Conservation (phyloP, 1,140 invertebrate species). For the Trichonephila inaurata region DNA sequence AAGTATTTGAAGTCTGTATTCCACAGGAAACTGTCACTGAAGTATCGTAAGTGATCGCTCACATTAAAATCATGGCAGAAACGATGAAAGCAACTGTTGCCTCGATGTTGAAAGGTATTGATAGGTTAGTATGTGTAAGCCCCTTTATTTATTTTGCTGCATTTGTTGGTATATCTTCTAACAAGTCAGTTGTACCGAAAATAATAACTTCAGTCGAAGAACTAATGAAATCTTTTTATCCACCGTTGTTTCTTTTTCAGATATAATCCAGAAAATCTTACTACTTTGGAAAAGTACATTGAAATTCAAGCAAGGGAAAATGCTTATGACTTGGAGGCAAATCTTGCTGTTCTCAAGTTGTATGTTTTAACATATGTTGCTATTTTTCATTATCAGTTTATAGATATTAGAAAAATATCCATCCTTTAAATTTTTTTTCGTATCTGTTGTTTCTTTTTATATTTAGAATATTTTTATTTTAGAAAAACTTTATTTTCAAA, state of each 20-base stretch:
- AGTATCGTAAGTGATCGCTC: no score
- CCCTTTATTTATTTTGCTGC: not conserved
- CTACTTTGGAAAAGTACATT: conserved; percentile 94
- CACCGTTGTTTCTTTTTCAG: conserved; percentile 82
- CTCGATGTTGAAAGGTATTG: conserved; percentile 88
- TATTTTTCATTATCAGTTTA: not conserved
- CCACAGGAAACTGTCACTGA: no score
- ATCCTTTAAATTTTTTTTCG: not conserved
- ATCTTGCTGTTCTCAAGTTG: conserved; percentile 90
- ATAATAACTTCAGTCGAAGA: not conserved
- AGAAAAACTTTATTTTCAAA: no score
- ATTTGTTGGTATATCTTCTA: not conserved
- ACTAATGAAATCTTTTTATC: not conserved
- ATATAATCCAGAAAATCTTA: conserved; percentile 96
- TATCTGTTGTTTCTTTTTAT: not conserved
- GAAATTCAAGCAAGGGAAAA: conserved; percentile 95
- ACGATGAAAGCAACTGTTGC: conserved; percentile 88
- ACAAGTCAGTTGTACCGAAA: not conserved
- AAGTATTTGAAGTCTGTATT: no score
- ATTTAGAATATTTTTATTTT: no score
- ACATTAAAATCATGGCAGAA: conserved; percentile 82
- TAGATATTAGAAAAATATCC: not conserved
- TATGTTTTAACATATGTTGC: conserved; percentile 79
- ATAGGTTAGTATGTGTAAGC: conserved; percentile 84
- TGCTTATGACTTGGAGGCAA: conserved; percentile 97